Percentiles rank a stretch among this genome's conserved stretches.
phyloP scores from a whole-genome alignment of 2,113 vertebrate genomes.

The Pungitius pungitius region DNA sequence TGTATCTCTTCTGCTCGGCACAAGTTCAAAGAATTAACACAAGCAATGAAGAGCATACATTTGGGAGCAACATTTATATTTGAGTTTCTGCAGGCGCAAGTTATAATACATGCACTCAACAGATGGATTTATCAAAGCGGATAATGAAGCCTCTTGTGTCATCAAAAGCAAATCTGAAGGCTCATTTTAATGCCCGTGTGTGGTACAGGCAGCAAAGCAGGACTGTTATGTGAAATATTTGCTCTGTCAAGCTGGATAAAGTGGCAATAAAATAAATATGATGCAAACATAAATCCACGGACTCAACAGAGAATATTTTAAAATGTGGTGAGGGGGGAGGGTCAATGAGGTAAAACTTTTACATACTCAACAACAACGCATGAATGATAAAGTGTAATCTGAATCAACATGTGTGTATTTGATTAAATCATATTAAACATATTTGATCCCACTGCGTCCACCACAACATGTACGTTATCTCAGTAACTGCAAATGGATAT shows the following conservation, averaged over 20 bases:
- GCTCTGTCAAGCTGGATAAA: conserved; percentile 10
- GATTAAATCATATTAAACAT: neutral
- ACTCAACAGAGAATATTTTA: neutral
- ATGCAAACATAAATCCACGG: conserved; percentile 2
- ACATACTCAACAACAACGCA: neutral
- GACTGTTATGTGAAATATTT: conserved; percentile 10
- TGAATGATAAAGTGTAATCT: neutral
- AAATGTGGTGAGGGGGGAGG: neutral
- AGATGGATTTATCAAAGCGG: conserved; percentile 22
- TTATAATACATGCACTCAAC: conserved; percentile 19
- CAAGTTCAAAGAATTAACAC: conserved; percentile 22
- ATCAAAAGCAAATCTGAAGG: conserved; percentile 20
- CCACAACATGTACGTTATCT: neutral
- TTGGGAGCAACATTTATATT: conserved; percentile 15
- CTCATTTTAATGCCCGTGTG: neutral
- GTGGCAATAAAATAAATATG: conserved; percentile 20
- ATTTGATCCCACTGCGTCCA: neutral
- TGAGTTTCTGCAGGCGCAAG: conserved; percentile 1
- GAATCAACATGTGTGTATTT: neutral
- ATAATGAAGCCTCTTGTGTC: conserved; percentile 15
- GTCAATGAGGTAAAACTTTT: neutral
- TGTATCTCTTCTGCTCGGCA: conserved; percentile 18
- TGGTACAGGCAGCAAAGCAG: conserved; percentile 16
- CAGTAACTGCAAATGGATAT: neutral
- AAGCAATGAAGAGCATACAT: conserved; percentile 25